Evolutionary conservation across 1,140 invertebrate genomes (phyloP), one percentile per base, ranked within the genome.

Genomic region (Psix sp.): DNA sequence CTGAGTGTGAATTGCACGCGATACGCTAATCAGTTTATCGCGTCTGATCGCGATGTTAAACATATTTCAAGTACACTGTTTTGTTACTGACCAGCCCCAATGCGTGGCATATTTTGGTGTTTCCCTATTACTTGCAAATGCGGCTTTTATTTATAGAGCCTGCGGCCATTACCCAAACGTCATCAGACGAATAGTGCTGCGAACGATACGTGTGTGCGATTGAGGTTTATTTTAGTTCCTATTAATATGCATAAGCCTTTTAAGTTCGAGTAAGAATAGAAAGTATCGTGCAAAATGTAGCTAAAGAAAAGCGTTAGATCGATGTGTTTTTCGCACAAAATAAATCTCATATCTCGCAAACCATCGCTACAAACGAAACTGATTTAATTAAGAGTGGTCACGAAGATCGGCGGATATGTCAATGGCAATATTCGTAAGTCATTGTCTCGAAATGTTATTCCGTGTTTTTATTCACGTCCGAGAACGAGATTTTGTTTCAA

Each of bases 181-280:
- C 54, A 51, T 51, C 43, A 67, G 62, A 67, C 60, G 26, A 24
- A 57, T n/a, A n/a, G n/a, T n/a, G n/a, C n/a, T n/a, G n/a, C n/a
- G n/a, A n/a, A n/a, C n/a, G n/a, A n/a, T n/a, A n/a, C 17, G 21
- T 46, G 38, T 13, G 17, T 17, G 38, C 65, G 39, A 26, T 29
- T 2, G 3, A 5, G 36, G 26, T 49, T 49, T 18, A 54, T 38
- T 38, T 38, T n/a, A 38, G 39, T 35, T 33, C 40, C 48, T 70
- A 70, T 70, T 60, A 70, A 70, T 70, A 70, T 60, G 48, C 56
- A 52, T 60, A 54, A 54, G 56, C 56, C 42, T 60, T 48, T 46
- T 11, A 38, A 31, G 46, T 38, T 13, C 21, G 21, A 2, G 31
- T 31, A 33, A 56, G 51, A 49, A 66, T 48, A 66, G 35, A 35